Evolutionary conservation across 1,140 invertebrate genomes (phyloP).

Genomic region (Dinothrombium tinctorium): DNA sequence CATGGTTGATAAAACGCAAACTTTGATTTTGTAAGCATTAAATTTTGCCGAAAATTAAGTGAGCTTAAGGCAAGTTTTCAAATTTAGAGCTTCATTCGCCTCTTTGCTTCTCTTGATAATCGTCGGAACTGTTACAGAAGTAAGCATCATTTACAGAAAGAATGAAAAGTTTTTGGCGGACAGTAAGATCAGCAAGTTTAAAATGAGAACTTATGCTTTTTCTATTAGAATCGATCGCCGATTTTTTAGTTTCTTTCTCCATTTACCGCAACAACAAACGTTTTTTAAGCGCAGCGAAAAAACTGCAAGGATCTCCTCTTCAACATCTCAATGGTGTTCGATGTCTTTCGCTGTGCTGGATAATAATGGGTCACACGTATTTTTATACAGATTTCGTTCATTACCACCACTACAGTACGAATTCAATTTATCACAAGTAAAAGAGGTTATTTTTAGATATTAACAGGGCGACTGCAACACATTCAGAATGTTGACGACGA

Average conservation of each 20-base stretch:
- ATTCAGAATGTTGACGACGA: slow-evolving; percentile 2
- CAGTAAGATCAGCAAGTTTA: no score
- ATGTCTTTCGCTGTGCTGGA: slow-evolving; percentile 23
- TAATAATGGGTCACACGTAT: slow-evolving; percentile 22
- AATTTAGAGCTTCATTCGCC: no score
- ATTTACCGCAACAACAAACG: neutral
- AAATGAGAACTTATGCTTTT: no score
- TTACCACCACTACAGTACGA: slow-evolving; percentile 4
- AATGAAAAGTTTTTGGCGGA: no score
- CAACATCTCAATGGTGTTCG: slow-evolving; percentile 14
- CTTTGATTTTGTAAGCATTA: slow-evolving; percentile 4
- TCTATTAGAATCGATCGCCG: slow-evolving; percentile 1
- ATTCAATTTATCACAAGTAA: neutral
- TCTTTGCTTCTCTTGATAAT: no score
- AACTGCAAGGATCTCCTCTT: slow-evolving; percentile 2
- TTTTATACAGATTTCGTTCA: slow-evolving; percentile 13
- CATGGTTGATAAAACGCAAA: neutral
- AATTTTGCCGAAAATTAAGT: neutral
- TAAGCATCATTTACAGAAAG: no score
- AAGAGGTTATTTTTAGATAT: neutral
- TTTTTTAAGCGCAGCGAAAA: neutral
- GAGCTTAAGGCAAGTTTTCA: no score
- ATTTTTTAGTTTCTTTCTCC: slow-evolving; percentile 2
- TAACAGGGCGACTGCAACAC: neutral
- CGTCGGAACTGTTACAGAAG: no score